These are phyloP conservation scores for Tridacna crocea DNA, from an alignment of 2,888 invertebrate species.

Conservation along the genomic window DNA sequence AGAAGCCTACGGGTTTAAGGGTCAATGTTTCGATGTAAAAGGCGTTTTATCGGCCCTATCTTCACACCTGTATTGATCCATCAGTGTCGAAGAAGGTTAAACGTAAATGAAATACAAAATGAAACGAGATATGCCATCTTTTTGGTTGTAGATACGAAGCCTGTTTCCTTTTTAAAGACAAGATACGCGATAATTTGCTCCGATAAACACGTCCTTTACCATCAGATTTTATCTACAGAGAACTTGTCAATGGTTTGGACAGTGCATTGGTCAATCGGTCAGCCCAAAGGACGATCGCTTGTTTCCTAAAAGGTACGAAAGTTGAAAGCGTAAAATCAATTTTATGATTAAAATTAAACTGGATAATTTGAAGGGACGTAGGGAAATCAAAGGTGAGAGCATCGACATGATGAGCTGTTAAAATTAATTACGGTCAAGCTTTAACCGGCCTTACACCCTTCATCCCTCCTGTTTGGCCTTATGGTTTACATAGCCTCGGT, in stretches of 20 bases:
- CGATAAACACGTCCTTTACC: constrained; percentile 4
- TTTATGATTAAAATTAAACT: constrained; percentile 58
- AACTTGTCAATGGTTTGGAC: constrained; percentile 9
- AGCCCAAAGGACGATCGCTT: background rate
- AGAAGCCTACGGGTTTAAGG: no score
- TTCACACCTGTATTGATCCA: constrained; percentile 2
- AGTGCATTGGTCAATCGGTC: constrained; percentile 13
- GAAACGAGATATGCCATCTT: constrained; percentile 15
- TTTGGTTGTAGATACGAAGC: background rate
- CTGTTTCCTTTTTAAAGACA: constrained; percentile 15
- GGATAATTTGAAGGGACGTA: constrained; percentile 44
- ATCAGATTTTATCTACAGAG: constrained; percentile 24
- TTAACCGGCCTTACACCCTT: constrained; percentile 21
- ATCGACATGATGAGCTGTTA: constrained; percentile 42
- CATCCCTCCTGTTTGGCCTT: background rate
- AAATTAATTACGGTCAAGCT: constrained; percentile 56
- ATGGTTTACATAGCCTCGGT: no score
- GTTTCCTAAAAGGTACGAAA: constrained; percentile 34
- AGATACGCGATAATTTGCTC: constrained; percentile 12
- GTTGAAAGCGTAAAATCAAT: constrained; percentile 49
- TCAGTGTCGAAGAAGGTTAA: constrained; percentile 4
- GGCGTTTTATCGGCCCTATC: constrained; percentile 3
- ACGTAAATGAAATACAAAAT: constrained; percentile 17
- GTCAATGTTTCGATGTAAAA: background rate
- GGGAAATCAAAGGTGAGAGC: constrained; percentile 42